Percentiles rank a stretch among this genome's conserved stretches.
Conservation (phyloP, 2,113 vertebrate species). For the Choloepus hoffmanni region DNA sequence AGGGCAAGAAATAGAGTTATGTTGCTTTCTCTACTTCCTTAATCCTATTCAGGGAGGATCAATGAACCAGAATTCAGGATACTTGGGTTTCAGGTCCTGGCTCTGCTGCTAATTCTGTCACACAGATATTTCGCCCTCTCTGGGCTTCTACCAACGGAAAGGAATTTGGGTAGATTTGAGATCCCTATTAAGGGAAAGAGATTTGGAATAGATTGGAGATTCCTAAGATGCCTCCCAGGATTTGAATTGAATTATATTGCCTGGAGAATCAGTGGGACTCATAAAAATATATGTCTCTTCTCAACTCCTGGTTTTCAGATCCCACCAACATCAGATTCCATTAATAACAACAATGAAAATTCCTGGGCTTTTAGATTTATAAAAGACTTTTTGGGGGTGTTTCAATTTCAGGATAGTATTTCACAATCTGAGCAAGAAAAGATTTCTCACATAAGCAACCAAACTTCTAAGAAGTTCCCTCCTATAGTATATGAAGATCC, state of each 20-base stretch:
- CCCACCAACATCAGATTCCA: constrained; percentile 21
- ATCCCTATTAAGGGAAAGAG: neutral
- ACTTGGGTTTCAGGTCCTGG: constrained; percentile 10
- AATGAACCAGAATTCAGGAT: neutral
- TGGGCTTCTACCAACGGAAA: constrained; percentile 33
- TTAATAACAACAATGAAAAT: neutral
- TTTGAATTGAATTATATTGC: neutral
- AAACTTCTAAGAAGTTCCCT: neutral
- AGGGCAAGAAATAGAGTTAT: neutral
- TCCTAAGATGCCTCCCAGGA: neutral
- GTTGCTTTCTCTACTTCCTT: neutral
- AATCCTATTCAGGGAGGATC: neutral
- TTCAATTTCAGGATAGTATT: constrained; percentile 64
- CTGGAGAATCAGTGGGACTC: neutral
- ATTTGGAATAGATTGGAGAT: neutral
- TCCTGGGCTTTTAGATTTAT: neutral
- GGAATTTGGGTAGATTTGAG: neutral
- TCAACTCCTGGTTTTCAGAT: neutral
- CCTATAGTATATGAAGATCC: constrained; percentile 85
- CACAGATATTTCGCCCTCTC: neutral
- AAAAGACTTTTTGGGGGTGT: constrained; percentile 42
- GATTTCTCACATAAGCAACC: fast-evolving
- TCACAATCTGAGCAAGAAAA: neutral
- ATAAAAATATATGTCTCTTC: neutral
- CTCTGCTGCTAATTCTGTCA: neutral